These are phyloP conservation scores for Ophioderma brevispina DNA, from an alignment of 35 echinoderm and acorn worm genomes.

Conservation along the genomic window DNA sequence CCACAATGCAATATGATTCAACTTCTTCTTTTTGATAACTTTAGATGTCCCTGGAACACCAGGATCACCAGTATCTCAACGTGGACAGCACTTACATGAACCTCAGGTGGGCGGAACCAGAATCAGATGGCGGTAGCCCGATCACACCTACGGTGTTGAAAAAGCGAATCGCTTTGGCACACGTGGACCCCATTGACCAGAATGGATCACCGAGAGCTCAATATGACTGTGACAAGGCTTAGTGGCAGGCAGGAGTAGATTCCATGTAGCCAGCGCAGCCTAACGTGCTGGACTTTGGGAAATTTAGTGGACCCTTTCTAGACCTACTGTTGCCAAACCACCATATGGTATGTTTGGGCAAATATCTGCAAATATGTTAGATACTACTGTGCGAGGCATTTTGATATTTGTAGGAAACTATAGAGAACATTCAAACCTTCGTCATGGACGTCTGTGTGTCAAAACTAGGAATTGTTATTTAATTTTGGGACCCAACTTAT, in stretches of 20 bases:
- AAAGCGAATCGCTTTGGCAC: constrained; percentile 50
- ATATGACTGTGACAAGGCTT: constrained; percentile 59
- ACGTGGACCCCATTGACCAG: constrained; percentile 66
- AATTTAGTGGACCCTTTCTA: constrained; percentile 74
- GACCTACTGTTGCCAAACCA: constrained; percentile 63
- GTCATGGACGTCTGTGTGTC: too few relatives aligned
- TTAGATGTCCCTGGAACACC: constrained; percentile 89
- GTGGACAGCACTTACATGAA: constrained; percentile 48
- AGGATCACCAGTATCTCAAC: constrained; percentile 26
- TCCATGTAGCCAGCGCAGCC: constrained; percentile 83
- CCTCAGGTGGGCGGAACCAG: constrained; percentile 60
- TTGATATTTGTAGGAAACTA: too few relatives aligned
- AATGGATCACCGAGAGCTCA: constrained; percentile 44
- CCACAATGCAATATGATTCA: too few relatives aligned
- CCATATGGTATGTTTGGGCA: too few relatives aligned
- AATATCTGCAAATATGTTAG: too few relatives aligned
- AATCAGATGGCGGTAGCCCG: constrained; percentile 77
- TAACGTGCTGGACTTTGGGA: constrained; percentile 84
- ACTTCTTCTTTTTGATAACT: too few relatives aligned
- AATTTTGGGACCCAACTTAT: too few relatives aligned
- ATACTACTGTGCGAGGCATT: too few relatives aligned
- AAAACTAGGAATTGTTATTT: too few relatives aligned
- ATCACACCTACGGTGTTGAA: constrained; percentile 83
- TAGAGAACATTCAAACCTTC: too few relatives aligned
- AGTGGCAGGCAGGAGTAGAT: constrained; percentile 70